Percentiles rank a stretch among this genome's conserved stretches.
These are phyloP conservation scores for Rhodophaea formosa DNA, from an alignment of 2,888 invertebrate species.

Conservation along the genomic window DNA sequence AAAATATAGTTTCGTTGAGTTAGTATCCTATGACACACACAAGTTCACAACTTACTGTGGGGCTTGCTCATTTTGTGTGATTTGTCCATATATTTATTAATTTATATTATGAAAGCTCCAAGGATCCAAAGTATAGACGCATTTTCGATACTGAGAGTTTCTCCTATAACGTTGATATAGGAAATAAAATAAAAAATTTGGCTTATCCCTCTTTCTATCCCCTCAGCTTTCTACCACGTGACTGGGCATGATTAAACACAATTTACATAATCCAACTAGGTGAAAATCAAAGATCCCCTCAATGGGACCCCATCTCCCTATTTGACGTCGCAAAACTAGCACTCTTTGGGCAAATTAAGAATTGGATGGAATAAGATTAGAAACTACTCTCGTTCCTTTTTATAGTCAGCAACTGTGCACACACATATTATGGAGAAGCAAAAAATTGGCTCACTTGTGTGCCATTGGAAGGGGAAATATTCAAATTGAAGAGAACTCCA, in stretches of 20 bases:
- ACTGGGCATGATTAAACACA: conserved; percentile 42
- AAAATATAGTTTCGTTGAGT: too few species aligned
- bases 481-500: too few species aligned
- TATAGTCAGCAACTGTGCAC: background rate
- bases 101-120: too few species aligned
- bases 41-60: too few species aligned
- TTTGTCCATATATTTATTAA: too few species aligned
- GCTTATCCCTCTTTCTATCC: background rate
- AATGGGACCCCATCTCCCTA: conserved; percentile 39
- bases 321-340: conserved; percentile 49
- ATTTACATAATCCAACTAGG: conserved; percentile 59
- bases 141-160: too few species aligned
- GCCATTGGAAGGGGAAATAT: too few species aligned
- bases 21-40: too few species aligned
- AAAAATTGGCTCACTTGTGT: too few species aligned
- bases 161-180: too few species aligned
- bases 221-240: conserved; percentile 34
- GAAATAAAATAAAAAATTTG: background rate
- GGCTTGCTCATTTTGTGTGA: too few species aligned
- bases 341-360: conserved; percentile 44
- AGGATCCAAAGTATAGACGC: too few species aligned
- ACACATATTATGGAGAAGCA: background rate
- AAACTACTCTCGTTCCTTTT: background rate
- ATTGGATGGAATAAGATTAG: conserved; percentile 16
- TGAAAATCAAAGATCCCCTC: conserved; percentile 52